Evolutionary conservation across 2,113 vertebrate genomes (phyloP).

Genomic region (Corydoras sp.): DNA sequence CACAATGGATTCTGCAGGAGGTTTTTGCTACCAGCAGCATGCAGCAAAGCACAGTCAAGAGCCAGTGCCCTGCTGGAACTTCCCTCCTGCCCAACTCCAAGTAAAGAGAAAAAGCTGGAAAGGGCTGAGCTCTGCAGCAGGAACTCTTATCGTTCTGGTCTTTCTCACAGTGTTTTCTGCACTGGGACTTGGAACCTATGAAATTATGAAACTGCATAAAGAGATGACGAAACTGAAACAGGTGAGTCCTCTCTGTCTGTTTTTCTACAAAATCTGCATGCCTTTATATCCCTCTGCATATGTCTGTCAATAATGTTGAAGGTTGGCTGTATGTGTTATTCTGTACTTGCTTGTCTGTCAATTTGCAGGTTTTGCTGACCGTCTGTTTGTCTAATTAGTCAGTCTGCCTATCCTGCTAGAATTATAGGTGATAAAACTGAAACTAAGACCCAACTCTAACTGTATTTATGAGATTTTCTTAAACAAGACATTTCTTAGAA

Average conservation of each 20-base stretch:
- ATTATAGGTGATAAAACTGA: too few relatives aligned
- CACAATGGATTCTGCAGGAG: conserved; percentile 36
- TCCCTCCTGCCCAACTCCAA: conserved; percentile 37
- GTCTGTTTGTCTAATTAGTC: neutral
- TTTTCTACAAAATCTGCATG: too few relatives aligned
- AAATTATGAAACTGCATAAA: conserved; percentile 41
- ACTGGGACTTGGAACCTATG: conserved; percentile 45
- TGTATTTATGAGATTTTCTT: too few relatives aligned
- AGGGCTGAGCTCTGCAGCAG: neutral
- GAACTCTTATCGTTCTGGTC: conserved; percentile 29
- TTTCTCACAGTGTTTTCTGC: conserved; percentile 45
- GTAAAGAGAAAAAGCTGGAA: conserved; percentile 18
- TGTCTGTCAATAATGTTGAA: too few relatives aligned
- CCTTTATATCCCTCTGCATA: too few relatives aligned
- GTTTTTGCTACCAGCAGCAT: neutral
- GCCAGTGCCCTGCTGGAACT: conserved; percentile 49
- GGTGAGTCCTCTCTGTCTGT: conserved; percentile 25
- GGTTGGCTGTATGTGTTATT: neutral
- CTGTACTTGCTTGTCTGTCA: neutral
- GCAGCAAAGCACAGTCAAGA: neutral
- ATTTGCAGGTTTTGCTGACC: neutral
- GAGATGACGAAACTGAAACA: conserved; percentile 32
- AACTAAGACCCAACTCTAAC: too few relatives aligned
- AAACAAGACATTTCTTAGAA: too few relatives aligned
- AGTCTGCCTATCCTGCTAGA: neutral